A percentile compares a stretch with the other conserved stretches of the same genome.
phyloP scores from a whole-genome alignment of 2,113 vertebrate genomes.

The Psammodynastes pulverulentus region DNA sequence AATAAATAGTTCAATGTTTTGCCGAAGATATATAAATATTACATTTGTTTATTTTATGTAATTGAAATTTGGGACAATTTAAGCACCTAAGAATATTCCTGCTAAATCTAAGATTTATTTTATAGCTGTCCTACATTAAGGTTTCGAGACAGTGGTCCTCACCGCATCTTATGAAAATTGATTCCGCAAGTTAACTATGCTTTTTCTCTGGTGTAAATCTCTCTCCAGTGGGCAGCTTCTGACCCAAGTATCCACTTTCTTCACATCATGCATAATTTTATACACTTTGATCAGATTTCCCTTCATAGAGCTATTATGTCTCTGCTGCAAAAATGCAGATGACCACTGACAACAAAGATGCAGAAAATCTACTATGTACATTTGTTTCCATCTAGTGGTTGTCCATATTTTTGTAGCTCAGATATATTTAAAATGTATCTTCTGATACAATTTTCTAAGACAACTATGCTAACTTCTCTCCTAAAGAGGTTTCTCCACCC shows the following conservation, averaged over 20 bases:
- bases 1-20: not conserved
- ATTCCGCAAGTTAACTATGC: not conserved
- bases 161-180: not conserved
- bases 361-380: not conserved
- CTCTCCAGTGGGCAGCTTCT: not conserved
- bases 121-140: not conserved
- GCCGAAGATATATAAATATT: not conserved
- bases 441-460: not conserved
- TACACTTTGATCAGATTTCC: not conserved
- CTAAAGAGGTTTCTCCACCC: not conserved
- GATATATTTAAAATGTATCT: not conserved
- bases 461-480: not conserved
- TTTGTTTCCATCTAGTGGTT: not conserved
- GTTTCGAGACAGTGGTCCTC: not conserved
- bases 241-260: not conserved
- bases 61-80: not conserved
- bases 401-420: not conserved
- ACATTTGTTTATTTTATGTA: not conserved
- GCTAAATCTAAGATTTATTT: not conserved
- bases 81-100: not conserved
- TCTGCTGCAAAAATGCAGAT: not conserved
- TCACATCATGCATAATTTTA: not conserved
- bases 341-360: not conserved
- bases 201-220: not conserved
- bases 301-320: not conserved